These are phyloP conservation scores for Semnopithecus entellus DNA, from an alignment of 2,113 vertebrate genomes.

Conservation along the genomic window DNA sequence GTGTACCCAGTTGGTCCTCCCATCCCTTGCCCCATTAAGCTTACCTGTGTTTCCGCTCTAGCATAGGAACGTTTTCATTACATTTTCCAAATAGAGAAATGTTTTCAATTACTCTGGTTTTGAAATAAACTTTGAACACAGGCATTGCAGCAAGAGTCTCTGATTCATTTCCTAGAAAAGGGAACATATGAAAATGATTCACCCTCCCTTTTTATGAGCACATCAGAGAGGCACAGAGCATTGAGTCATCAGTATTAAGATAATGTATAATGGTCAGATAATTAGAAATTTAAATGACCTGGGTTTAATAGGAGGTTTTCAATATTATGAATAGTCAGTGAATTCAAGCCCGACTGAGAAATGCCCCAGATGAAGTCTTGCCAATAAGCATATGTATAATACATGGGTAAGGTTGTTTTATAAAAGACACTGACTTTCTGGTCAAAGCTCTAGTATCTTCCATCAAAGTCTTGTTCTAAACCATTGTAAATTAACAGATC, in stretches of 20 bases:
- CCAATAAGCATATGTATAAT: not conserved
- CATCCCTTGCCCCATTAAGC: not conserved
- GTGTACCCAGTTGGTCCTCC: not conserved
- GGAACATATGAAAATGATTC: constrained; percentile 49
- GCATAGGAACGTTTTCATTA: not conserved
- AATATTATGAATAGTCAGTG: not conserved
- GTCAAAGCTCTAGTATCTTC: constrained; percentile 43
- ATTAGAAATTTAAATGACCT: constrained; percentile 44
- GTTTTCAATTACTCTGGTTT: constrained; percentile 17
- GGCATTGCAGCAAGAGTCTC: not conserved
- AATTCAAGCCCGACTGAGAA: constrained; percentile 12
- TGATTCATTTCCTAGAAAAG: constrained; percentile 49
- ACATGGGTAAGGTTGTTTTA: constrained; percentile 1
- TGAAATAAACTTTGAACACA: constrained; percentile 45
- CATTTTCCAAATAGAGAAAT: constrained; percentile 29
- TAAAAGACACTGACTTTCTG: constrained; percentile 63
- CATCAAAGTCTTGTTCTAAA: constrained; percentile 61
- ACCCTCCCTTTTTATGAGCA: constrained; percentile 30
- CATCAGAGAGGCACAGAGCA: not conserved
- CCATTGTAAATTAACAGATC: constrained; percentile 40
- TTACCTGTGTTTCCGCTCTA: not conserved
- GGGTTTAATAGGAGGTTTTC: constrained; percentile 29
- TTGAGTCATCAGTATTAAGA: constrained; percentile 43
- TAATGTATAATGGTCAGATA: constrained; percentile 18
- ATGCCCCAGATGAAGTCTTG: not conserved